Evolutionary conservation across 2,888 invertebrate species (phyloP).

Genomic region (Pecten maximus): DNA sequence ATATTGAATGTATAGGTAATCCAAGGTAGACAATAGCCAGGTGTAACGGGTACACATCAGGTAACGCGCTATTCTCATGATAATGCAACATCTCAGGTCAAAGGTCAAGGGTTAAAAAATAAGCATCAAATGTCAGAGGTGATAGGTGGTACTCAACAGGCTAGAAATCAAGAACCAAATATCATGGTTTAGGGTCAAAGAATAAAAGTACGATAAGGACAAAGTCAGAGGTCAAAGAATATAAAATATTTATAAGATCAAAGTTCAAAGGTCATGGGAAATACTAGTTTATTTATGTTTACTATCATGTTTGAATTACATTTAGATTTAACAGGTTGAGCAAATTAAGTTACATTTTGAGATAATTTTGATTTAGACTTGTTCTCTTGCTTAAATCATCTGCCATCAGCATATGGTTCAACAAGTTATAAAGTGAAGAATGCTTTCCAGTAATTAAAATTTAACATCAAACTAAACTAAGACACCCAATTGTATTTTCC

Average conservation of each 20-base stretch:
- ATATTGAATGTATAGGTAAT: constrained; percentile 1
- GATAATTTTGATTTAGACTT: too few species aligned
- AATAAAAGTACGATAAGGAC: neutral
- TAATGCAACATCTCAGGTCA: neutral
- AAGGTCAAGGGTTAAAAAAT: neutral
- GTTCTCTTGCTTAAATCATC: too few species aligned
- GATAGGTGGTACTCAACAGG: neutral
- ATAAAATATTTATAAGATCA: neutral
- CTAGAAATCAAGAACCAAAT: neutral
- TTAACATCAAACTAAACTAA: too few species aligned
- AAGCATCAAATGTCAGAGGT: neutral
- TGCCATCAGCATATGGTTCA: too few species aligned
- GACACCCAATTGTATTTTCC: too few species aligned
- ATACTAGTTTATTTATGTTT: too few species aligned
- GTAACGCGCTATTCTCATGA: neutral
- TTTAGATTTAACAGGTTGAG: too few species aligned
- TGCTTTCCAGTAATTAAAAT: too few species aligned
- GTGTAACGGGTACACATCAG: constrained; percentile 2
- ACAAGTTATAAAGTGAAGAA: too few species aligned
- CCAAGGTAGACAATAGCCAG: neutral
- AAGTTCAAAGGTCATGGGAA: neutral
- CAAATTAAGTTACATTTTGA: too few species aligned
- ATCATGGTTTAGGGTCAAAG: neutral
- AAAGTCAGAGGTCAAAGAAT: neutral
- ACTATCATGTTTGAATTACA: too few species aligned